Percentiles rank a stretch among this genome's conserved stretches.
phyloP scores from a whole-genome alignment of 2,888 invertebrate genomes.

The Unio delphinus region DNA sequence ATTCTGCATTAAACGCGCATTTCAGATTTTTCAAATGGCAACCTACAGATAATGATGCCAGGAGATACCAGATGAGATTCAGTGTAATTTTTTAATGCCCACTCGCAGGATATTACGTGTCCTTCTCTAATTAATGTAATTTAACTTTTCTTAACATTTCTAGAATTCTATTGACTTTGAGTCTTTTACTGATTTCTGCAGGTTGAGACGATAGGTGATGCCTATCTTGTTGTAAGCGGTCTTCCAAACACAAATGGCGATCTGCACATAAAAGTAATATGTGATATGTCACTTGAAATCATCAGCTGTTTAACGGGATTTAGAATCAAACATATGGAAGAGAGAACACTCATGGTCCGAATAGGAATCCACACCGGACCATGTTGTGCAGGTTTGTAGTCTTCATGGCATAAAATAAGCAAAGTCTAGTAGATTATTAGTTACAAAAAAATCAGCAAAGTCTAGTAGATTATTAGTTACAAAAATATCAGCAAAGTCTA shows the following conservation, averaged over 20 bases:
- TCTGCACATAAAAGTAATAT: constrained; percentile 32
- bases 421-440: no score
- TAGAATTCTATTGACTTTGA: background rate
- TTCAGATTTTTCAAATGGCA: no score
- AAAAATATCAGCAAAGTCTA: no score
- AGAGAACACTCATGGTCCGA: constrained; percentile 26
- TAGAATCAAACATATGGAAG: constrained; percentile 32
- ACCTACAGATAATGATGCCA: no score
- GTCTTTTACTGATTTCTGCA: constrained; percentile 4
- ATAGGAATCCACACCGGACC: constrained; percentile 43
- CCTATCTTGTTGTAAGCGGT: constrained; percentile 43
- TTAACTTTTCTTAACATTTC: no score
- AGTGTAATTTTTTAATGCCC: no score
- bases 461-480: no score
- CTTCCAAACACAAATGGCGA: constrained; percentile 39
- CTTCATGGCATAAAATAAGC: background rate
- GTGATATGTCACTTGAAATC: constrained; percentile 40
- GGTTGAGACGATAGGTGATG: constrained; percentile 49
- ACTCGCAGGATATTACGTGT: no score
- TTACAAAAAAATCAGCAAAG: no score
- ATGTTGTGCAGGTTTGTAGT: constrained; percentile 35
- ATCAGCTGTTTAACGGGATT: constrained; percentile 19
- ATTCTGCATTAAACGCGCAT: no score
- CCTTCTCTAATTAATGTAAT: no score
- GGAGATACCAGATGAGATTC: no score